A percentile compares a stretch with the other conserved stretches of the same genome.
Conservation (phyloP, 2,797 vertebrate species). For the Danio choprae region DNA sequence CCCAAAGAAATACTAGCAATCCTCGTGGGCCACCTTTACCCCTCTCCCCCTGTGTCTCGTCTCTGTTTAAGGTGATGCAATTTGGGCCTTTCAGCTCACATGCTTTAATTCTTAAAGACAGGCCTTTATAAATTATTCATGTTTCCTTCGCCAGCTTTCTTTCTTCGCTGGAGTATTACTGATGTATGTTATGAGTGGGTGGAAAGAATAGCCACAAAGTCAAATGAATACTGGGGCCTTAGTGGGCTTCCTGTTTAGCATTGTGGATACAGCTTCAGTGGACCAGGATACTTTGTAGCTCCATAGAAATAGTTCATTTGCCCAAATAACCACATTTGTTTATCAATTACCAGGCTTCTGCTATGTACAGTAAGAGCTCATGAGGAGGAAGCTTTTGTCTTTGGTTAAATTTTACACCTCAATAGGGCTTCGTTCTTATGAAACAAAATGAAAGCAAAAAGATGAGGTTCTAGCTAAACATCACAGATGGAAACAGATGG, state of each 20-base stretch:
- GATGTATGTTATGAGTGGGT: conserved; percentile 45
- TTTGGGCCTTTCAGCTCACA: conserved; percentile 77
- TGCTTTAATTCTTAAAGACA: conserved; percentile 82
- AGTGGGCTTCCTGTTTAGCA: conserved; percentile 64
- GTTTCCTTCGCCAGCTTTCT: conserved; percentile 73
- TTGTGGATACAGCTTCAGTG: conserved; percentile 62
- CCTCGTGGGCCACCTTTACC: conserved; percentile 11
- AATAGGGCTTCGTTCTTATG: conserved; percentile 53
- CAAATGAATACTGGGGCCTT: conserved; percentile 55
- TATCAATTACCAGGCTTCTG: conserved; percentile 8
- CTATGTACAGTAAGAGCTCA: conserved; percentile 29
- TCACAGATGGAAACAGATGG: not conserved
- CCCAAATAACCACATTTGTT: conserved; percentile 30
- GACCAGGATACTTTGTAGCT: conserved; percentile 22
- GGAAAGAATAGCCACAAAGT: conserved; percentile 60
- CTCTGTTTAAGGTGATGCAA: conserved; percentile 64
- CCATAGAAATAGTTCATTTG: conserved; percentile 21
- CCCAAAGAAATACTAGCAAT: not conserved
- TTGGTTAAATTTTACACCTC: conserved; percentile 53
- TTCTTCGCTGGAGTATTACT: conserved; percentile 69
- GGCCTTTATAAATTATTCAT: conserved; percentile 80
- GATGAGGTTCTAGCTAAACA: not conserved
- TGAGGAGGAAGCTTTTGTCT: conserved; percentile 34
- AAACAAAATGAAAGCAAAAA: conserved; percentile 45
- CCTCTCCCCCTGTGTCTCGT: conserved; percentile 37